Base-by-base conservation (phyloP, 1,140 invertebrate species). In the Eulimnadia texana region DNA sequence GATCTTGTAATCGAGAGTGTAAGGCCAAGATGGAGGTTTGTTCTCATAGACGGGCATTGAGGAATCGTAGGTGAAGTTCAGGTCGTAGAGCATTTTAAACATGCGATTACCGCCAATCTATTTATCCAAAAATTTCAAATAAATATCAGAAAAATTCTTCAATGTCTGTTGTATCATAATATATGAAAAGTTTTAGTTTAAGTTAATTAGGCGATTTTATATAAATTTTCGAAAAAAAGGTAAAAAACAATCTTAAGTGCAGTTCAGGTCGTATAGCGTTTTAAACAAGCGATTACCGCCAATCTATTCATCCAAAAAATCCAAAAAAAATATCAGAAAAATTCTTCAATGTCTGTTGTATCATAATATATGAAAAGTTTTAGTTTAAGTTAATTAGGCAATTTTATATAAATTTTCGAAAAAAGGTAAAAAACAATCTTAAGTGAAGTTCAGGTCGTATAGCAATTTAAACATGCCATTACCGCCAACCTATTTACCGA, bases 381-480 rank as follows among this genome's bases (percentile, higher is more conserved):
- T n/a, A n/a, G n/a, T n/a, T n/a, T n/a, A n/a, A n/a, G n/a, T n/a
- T n/a, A n/a, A n/a, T 42, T 9, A 42, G 33, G 33, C 16, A 9
- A 42, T 42, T 42, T 9, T 9, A 9, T 6, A 42, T 6, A 42
- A 42, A 42, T 93, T 92, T 68, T 93, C 88, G 71, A 92, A 92
- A 57, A 93, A 86, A 0, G 90, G 90, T 83, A 93, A 86, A 0
- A 88, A 93, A 0, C 88, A 91, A 70, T 93, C 90, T 69, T 93
- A 93, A 0, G 90, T 93, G 74, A 93, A 93, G 75, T 93, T 93
- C 0, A 86, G 85, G 68, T 93, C 89, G 78, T 91, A 90, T 64
- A 93, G 77, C 90, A 93, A 93, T 74, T 90, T 90, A 72, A 92
- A 93, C 89, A 93, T 93, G 73, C 91, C 91, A 76, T 93, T 93